A percentile compares a stretch with the other conserved stretches of the same genome.
phyloP scores from a whole-genome alignment of 1,140 invertebrate species.

The Diuraphis noxia region DNA sequence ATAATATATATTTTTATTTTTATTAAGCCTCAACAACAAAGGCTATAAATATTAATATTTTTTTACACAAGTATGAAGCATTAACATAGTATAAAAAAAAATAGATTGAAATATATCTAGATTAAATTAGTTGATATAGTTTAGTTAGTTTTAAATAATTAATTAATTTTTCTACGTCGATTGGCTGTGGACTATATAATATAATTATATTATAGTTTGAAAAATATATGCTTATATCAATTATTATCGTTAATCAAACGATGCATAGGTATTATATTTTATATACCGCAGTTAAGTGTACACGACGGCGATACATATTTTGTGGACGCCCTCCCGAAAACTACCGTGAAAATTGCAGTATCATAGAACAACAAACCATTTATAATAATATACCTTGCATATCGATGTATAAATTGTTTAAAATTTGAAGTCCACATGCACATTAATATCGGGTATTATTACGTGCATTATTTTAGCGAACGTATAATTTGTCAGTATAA shows the following conservation, averaged over 20 bases:
- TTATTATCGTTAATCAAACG: not conserved
- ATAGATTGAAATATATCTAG: too few species aligned
- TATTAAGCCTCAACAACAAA: too few species aligned
- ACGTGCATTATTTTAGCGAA: not conserved
- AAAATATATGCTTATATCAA: not conserved
- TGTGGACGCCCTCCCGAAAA: not conserved
- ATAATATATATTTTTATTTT: too few species aligned
- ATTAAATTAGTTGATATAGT: too few species aligned
- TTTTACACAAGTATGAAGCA: too few species aligned
- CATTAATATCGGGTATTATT: not conserved
- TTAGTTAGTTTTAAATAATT: too few species aligned
- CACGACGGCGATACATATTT: not conserved
- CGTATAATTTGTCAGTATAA: constrained; percentile 4
- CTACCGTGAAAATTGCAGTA: constrained; percentile 7
- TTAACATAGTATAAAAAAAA: too few species aligned
- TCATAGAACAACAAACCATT: not conserved
- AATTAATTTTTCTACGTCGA: too few species aligned
- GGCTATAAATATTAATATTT: too few species aligned
- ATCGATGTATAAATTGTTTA: not conserved
- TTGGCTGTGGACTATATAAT: too few species aligned
- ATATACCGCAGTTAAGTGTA: not conserved
- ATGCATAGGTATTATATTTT: not conserved
- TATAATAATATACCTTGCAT: not conserved
- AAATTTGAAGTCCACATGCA: not conserved
- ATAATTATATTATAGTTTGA: not conserved